Evolutionary conservation across 1,140 invertebrate species (phyloP), one percentile per base, ranked within the genome.

Genomic region (Littorina saxatilis): DNA sequence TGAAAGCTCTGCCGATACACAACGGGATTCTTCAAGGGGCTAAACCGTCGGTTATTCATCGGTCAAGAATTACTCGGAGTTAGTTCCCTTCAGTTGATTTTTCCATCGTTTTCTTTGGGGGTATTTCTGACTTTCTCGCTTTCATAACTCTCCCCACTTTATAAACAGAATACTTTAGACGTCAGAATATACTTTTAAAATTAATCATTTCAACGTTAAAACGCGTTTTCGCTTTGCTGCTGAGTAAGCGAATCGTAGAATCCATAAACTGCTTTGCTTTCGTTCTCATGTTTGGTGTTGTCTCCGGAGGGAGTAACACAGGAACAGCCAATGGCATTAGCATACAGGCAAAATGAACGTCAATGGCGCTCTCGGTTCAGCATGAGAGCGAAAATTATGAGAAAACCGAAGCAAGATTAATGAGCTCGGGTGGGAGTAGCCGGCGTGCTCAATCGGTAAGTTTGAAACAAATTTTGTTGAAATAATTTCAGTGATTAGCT

Each of bases 291-390:
- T 40, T 63, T 37, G 35, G 55, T 32, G 29, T 61, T 37, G 17
- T 43, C 66, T 17, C 52, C 79, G 50, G 79, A 73, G 79, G 79
- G 52, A 72, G 63, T 61, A 80, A 80, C 52, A 73, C 17, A 32
- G 52, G 70, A 61, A 80, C 66, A 72, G 66, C 63, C 63, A 70
- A 70, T 66, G 23, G 68, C 68, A 86, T 86, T 86, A 86, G 85
- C 84, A 86, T 86, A 84, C 74, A 83, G 55, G 77, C 85, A 86
- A 84, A 80, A 86, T 86, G 85, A 84, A 74, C 75, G 82, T 85
- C 82, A 83, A 86, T 86, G 85, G 85, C 85, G 82, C 85, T 84
- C 82, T 84, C 81, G 68, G 75, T 84, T 81, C 83, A 81, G 81
- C 79, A 78, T 75, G 85, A 86, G 83, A 80, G 83, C 79, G 73